Evolutionary conservation across 2,888 invertebrate species (phyloP), one percentile per base, ranked within the genome.

Genomic region (Dexiosoma caninum): DNA sequence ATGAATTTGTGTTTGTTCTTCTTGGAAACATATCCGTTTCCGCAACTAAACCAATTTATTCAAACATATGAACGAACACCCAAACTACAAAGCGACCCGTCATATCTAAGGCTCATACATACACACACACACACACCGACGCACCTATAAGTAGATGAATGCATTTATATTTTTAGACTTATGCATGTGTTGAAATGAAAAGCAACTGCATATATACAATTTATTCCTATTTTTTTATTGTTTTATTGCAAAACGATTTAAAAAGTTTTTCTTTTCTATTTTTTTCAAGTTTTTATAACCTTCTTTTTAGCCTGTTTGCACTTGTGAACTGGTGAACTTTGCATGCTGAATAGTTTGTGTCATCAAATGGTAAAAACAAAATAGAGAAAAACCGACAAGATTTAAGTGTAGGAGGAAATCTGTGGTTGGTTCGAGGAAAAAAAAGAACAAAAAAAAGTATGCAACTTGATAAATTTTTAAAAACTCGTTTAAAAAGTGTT

Each of bases 41-140:
- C 80, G 66, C 71, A 80, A 70, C 71, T 80, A 80, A 80, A 75
- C 75, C 75, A 75, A 80, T 75, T 80, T 80, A 80, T 80, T 51
- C 57, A 70, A 70, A 71, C 64, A 69, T 60, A 67, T 35, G 55
- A 44, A 51, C 46, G 55, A 44, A 51, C 46, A 59, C 35, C n/a
- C 49, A 21, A 62, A 5, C 12, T 35, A 53, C 16, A 42, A 14
- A 35, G 16, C 35, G 14, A 9, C 40, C 40, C 49, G 19, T 16
- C 27, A 40, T 14, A 32, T 12, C 55, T 35, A 14, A n/a, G 9
- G 35, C 51, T 16, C 49, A 37, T 21, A 10, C 12, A 42, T 40
- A 9, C n/a, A 37, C 35, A n/a, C 16, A 46, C 8, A 19, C 19
- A 23, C 19, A 53, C 14, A 9, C 14, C 51, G 27, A 53, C 21